Evolutionary conservation across 2,113 vertebrate species (phyloP), one percentile per base, ranked within the genome.

Genomic region (Halcyon senegalensis): DNA sequence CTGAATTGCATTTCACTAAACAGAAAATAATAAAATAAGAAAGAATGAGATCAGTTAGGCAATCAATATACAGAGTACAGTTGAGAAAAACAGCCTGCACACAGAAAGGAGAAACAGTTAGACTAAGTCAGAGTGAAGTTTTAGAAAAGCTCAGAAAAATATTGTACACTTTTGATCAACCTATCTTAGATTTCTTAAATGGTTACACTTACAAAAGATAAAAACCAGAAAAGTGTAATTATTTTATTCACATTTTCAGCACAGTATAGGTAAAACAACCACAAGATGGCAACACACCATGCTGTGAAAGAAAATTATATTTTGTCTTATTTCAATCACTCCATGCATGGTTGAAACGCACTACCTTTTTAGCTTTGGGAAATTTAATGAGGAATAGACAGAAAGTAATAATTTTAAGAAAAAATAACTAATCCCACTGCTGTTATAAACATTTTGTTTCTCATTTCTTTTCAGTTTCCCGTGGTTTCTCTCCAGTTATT

Each of bases 211-310:
- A 58, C 7, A 37, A 62, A 81, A 72, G 44, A 64, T 11, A 39
- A 20, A 74, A 74, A 39, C 19, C 83, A 66, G 31, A 60, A 67
- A 46, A 55, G 24, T 19, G 16, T 20, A 33, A 7, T 72, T 46
- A 25, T 16, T 55, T 89, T 44, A 60, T 58, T 76, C 46, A 35
- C 7, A 35, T 68, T 84, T 92, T 79, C 89, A 66, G 58, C 35
- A 27, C 1, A 5, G 23, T 20, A 13, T 18, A 66, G 67, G 33
- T 21, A 89, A 5, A 85, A 5, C 33, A 31, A 41, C 96, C 98
- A 97, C 97, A 96, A 97, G 98, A 96, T 98, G 98, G 95, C 62
- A 98, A 97, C 63, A 95, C 90, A 94, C 25, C 67, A 87, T 80
- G 64, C 95, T 63, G 88, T 74, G 90, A 97, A 94, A 91, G 73